Conservation (phyloP, 1,140 invertebrate species). For the Megalopta genalis region DNA sequence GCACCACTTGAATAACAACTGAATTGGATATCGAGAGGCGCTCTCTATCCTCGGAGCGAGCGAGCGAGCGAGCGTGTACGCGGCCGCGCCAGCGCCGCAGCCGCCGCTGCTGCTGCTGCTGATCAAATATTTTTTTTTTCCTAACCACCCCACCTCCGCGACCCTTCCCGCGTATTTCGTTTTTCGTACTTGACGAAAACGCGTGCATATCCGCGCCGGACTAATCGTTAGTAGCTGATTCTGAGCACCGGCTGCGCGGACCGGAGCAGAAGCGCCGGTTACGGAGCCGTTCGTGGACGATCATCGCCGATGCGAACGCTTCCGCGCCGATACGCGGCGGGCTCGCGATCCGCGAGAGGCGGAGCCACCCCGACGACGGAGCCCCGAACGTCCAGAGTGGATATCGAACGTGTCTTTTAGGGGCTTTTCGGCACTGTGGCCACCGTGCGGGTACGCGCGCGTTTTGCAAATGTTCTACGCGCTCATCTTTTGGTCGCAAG, state of each 20-base stretch:
- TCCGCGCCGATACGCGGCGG: background rate
- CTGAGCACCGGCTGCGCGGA: slow-evolving; percentile 23
- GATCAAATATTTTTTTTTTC: slow-evolving; percentile 66
- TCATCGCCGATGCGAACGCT: background rate
- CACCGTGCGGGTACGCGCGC: too few species aligned
- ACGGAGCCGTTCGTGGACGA: background rate
- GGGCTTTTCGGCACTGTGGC: too few species aligned
- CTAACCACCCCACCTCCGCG: too few species aligned
- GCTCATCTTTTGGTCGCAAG: too few species aligned
- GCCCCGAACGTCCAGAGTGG: too few species aligned
- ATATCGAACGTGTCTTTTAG: too few species aligned
- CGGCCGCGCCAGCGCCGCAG: background rate
- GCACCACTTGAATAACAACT: slow-evolving; percentile 66
- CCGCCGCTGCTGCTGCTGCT: slow-evolving; percentile 27
- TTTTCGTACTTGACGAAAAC: slow-evolving; percentile 53
- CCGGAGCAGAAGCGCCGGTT: background rate
- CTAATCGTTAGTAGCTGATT: slow-evolving; percentile 59
- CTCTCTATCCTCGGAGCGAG: slow-evolving; percentile 33
- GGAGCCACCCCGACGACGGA: too few species aligned
- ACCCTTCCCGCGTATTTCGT: background rate
- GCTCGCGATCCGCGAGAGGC: too few species aligned
- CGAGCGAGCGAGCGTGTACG: background rate
- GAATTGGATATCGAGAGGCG: slow-evolving; percentile 67
- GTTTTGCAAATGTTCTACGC: too few species aligned
- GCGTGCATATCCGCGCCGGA: slow-evolving; percentile 42